Evolutionary conservation across 2,113 vertebrate species (phyloP).

Genomic region (Gasterosteus nipponicus): DNA sequence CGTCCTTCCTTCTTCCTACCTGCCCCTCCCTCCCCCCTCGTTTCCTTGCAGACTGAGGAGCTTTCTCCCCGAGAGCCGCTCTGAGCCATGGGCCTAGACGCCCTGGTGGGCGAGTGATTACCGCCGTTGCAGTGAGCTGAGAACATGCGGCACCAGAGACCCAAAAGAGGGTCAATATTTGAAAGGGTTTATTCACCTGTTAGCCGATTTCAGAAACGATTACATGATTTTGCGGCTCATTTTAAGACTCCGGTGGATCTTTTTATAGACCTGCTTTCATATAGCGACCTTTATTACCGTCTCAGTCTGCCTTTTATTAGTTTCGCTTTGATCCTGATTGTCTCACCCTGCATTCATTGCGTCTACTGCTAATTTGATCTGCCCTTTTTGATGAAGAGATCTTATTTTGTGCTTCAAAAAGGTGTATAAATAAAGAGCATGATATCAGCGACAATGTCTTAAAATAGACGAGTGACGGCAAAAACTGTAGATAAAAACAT

Average conservation of each 20-base stretch:
- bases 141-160: not conserved
- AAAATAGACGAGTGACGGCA: conserved; percentile 17
- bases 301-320: conserved; percentile 14
- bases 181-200: conserved; percentile 9
- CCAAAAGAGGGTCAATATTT: not conserved
- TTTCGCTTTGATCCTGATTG: conserved; percentile 29
- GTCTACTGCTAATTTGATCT: conserved; percentile 12
- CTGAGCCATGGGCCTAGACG: conserved; percentile 14
- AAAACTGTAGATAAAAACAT: not conserved
- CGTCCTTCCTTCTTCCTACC: conserved; percentile 18
- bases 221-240: conserved; percentile 6
- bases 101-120: conserved; percentile 25
- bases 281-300: conserved; percentile 10
- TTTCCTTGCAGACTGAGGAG: conserved; percentile 27
- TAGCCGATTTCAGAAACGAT: conserved; percentile 19
- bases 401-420: conserved; percentile 3
- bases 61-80: conserved; percentile 15
- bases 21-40: conserved; percentile 15
- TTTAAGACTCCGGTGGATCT: conserved; percentile 6
- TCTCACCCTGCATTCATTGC: conserved; percentile 3
- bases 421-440: conserved; percentile 31
- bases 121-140: conserved; percentile 25
- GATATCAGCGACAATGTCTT: not conserved
- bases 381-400: conserved; percentile 19
- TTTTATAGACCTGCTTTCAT: conserved; percentile 32